These are phyloP conservation scores for Trichogramma pretiosum DNA, from an alignment of 1,140 invertebrate species.

Conservation along the genomic window DNA sequence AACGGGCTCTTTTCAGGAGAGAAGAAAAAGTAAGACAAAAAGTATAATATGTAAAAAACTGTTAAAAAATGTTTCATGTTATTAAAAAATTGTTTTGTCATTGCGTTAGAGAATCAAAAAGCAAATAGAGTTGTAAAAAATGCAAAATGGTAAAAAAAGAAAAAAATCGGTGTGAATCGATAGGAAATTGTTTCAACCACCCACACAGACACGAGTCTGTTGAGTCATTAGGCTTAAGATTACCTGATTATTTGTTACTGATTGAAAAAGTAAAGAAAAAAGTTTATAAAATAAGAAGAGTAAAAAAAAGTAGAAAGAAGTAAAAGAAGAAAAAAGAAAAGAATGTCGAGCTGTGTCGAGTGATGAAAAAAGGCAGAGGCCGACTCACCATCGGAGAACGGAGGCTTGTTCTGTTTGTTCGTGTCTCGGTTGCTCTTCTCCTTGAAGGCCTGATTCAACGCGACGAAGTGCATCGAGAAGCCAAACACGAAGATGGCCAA, in stretches of 20 bases:
- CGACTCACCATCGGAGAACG: conserved; percentile 66
- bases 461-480: conserved; percentile 95
- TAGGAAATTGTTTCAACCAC: conserved; percentile 17
- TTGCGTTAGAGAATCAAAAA: too few species aligned
- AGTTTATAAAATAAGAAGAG: too few species aligned
- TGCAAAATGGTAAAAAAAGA: not conserved
- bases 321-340: not conserved
- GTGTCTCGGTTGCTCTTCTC: conserved; percentile 40
- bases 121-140: not conserved
- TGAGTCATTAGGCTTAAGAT: too few species aligned
- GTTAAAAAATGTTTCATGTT: not conserved
- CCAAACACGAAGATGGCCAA: conserved; percentile 96
- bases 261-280: too few species aligned
- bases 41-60: not conserved
- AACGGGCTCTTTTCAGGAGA: too few species aligned
- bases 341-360: not conserved
- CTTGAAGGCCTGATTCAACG: conserved; percentile 85
- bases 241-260: not conserved
- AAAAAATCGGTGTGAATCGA: not conserved
- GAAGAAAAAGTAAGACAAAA: not conserved
- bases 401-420: conserved; percentile 26
- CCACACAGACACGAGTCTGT: not conserved
- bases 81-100: too few species aligned
- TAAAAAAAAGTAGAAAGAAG: not conserved
- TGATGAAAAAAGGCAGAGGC: not conserved